Evolutionary conservation across 2,113 vertebrate species (phyloP), one percentile per base, ranked within the genome.

Genomic region (Gadus chalcogrammus): DNA sequence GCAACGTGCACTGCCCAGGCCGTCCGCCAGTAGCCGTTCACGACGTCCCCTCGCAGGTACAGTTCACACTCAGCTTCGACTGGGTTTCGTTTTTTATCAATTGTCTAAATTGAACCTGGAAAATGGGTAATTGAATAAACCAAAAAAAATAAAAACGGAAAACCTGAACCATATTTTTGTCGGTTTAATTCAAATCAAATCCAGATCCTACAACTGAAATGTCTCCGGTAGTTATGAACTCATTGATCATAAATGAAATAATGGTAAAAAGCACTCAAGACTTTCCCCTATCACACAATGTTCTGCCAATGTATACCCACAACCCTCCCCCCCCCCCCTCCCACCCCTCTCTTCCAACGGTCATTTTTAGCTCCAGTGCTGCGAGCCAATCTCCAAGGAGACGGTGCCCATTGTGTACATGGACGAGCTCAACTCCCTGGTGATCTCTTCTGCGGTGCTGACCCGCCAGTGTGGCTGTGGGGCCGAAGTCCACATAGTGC

Each of bases 331-430:
- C n/a, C n/a, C 59, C 18, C 17, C n/a, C 59, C 59, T 53, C 18
- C 56, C 6, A 17, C 48, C 24, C 35, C 24, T 58, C 15, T 2
- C 13, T 28, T 7, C 35, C 16, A 31, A 38, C 53, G 5, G 15
- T 15, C 48, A 16, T 17, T 76, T 59, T 5, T 81, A 89, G 85
- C 63, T 59, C 61, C 72, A 75, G 0, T 91, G 88, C 59, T 93
- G 92, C 65, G 69, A 71, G 31, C 79, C 87, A 8, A 79, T 48
- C 15, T 66, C 81, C 61, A 66, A 78, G 0, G 65, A 79, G n/a
- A 53, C 11, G 8, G 71, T 90, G 42, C 84, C 82, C 2, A 63
- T 93, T 22, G 11, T 92, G 68, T 92, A 91, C 71, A 11, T 90
- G 84, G 89, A 92, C 53, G 74, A 86, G 17, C 74, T 22, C 53